Evolutionary conservation across 1,140 invertebrate genomes (phyloP).

Genomic region (Solen grandis): DNA sequence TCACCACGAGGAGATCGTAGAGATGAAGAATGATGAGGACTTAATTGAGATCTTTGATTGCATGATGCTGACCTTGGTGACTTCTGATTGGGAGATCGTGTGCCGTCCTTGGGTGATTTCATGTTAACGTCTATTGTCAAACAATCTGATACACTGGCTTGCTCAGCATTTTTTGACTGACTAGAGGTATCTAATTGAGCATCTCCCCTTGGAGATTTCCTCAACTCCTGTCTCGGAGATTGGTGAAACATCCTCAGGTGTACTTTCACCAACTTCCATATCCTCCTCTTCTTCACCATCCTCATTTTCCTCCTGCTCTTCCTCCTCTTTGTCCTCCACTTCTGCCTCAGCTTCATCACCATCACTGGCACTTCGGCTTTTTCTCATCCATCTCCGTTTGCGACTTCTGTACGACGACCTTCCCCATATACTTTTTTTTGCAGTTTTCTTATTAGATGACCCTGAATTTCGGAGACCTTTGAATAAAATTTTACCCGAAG

Average conservation of each 20-base stretch:
- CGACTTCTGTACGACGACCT: constrained; percentile 39
- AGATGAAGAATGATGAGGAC: not conserved
- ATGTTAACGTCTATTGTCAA: constrained; percentile 37
- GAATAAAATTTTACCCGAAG: constrained; percentile 6
- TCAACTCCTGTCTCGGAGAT: too few species aligned
- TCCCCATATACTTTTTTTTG: constrained; percentile 60
- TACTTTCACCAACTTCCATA: constrained; percentile 8
- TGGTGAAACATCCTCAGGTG: not conserved
- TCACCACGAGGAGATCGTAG: constrained; percentile 22
- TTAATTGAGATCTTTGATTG: too few species aligned
- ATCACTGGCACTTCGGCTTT: constrained; percentile 14
- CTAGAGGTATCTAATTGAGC: too few species aligned
- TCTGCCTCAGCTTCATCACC: constrained; percentile 48
- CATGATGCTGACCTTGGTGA: constrained; percentile 35
- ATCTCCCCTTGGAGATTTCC: too few species aligned
- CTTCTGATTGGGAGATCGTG: constrained; percentile 33
- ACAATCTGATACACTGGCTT: too few species aligned
- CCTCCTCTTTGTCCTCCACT: constrained; percentile 51
- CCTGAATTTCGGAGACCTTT: constrained; percentile 9
- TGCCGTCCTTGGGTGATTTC: constrained; percentile 23
- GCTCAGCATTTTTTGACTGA: too few species aligned
- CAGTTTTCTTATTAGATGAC: constrained; percentile 35
- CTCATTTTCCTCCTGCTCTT: constrained; percentile 44
- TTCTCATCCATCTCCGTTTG: constrained; percentile 18
- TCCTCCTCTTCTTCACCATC: constrained; percentile 38